Base-by-base conservation (phyloP, 2,113 vertebrate species). In the Plestiodon gilberti region DNA sequence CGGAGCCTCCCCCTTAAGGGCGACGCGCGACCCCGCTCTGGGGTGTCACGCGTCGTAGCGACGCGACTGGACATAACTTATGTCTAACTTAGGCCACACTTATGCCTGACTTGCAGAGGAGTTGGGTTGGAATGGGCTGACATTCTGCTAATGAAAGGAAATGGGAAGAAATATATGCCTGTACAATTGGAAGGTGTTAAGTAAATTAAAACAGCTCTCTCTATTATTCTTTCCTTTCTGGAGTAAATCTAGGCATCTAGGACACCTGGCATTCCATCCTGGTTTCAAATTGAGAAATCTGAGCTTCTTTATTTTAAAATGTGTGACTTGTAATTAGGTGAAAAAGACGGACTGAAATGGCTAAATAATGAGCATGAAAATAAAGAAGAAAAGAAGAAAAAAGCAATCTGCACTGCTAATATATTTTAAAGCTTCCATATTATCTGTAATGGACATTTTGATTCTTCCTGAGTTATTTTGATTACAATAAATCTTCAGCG, bases 161-260 rank as follows among this genome's bases (percentile, higher is more conserved):
- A 7, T 14, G 30, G 15, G 38, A 40, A 87, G 84, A 90, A 89
- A 91, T 89, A 70, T 93, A 91, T 88, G 61, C 23, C 67, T 40
- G 38, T n/a, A 25, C 75, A 80, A 6, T 43, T 65, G 62, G 70
- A 81, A 88, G 81, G 82, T 82, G 59, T 90, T 91, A 87, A 93
- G 48, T 48, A 59, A 78, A 90, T 94, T 89, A 84, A 43, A 78
- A 33, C 22, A 85, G 81, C 87, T 90, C 73, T 78, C 85, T 82
- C 70, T 84, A 71, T 83, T 79, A 78, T 30, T 87, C 73, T 86
- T 23, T 43, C 28, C 88, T 91, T 93, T 88, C 69, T 35, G 57
- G 30, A 86, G 76, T 81, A 52, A 82, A 67, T 85, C 91, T 83
- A 88, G 57, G 82, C 43, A 48, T 74, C 80, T 74, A 85, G n/a